Percentiles rank a stretch among this genome's conserved stretches.
These are phyloP conservation scores for Lophura nycthemera DNA, from an alignment of 2,113 vertebrate species.

Conservation along the genomic window DNA sequence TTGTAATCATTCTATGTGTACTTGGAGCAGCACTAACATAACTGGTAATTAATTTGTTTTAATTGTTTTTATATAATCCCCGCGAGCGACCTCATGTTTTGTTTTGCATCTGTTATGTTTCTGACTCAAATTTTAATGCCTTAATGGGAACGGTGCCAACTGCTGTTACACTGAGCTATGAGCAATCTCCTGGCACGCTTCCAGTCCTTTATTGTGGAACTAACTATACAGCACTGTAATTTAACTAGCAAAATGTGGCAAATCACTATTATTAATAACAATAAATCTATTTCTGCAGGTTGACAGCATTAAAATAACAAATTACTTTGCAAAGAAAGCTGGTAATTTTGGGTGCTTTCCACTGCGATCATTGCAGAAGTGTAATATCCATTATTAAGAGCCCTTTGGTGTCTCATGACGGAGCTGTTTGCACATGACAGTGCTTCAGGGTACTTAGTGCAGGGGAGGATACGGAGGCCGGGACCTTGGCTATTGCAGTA, in stretches of 20 bases:
- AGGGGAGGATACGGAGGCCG: not conserved
- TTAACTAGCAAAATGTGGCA: constrained; percentile 77
- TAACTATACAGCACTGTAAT: constrained; percentile 76
- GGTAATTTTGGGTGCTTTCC: constrained; percentile 67
- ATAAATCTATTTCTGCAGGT: constrained; percentile 76
- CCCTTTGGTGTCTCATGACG: constrained; percentile 63
- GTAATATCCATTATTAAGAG: constrained; percentile 77
- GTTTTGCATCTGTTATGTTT: constrained; percentile 78
- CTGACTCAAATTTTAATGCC: constrained; percentile 78
- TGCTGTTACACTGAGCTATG: constrained; percentile 68
- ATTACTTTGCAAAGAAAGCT: constrained; percentile 73
- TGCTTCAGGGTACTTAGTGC: not conserved
- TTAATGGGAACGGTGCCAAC: constrained; percentile 76
- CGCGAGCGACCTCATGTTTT: constrained; percentile 74
- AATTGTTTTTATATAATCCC: constrained; percentile 78
- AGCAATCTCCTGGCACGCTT: constrained; percentile 73
- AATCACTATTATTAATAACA: constrained; percentile 78
- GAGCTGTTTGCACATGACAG: constrained; percentile 65
- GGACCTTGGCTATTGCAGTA: constrained; percentile 38
- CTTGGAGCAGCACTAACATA: constrained; percentile 54
- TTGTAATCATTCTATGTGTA: constrained; percentile 56
- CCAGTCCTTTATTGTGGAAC: constrained; percentile 74
- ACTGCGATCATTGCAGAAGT: constrained; percentile 62
- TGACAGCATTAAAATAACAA: constrained; percentile 76
- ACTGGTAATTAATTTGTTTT: constrained; percentile 79